Conservation (phyloP, 2,113 vertebrate genomes). For the Blennius ocellaris region DNA sequence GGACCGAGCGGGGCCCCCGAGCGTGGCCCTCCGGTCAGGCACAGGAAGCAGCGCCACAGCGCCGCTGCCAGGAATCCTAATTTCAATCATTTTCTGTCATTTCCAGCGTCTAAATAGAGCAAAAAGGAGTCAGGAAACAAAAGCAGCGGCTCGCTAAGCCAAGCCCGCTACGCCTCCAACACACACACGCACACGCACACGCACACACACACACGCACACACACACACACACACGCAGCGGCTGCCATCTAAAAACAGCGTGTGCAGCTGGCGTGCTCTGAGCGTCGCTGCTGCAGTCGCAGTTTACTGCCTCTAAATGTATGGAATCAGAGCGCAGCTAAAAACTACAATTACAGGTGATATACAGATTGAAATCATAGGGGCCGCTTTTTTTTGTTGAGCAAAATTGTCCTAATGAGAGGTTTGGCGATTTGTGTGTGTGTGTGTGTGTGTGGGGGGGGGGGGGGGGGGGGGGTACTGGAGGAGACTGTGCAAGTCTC, state of each 20-base stretch:
- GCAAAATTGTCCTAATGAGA: conserved; percentile 99
- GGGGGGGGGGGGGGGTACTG: conserved; percentile 80
- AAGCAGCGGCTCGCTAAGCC: conserved; percentile 84
- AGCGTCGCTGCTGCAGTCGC: conserved; percentile 90
- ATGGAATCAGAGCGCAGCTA: conserved; percentile 99
- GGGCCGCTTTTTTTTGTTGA: conserved; percentile 93
- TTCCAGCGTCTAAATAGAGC: conserved; percentile 95
- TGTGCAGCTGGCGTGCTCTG: conserved; percentile 96
- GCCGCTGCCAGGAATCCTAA: conserved; percentile 87
- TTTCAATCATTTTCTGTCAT: conserved; percentile 96
- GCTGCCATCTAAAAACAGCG: conserved; percentile 94
- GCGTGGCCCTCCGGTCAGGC: conserved; percentile 73
- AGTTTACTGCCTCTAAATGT: conserved; percentile 95
- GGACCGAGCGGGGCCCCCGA: conserved; percentile 41
- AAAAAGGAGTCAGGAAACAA: conserved; percentile 90
- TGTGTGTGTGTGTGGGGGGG: too few species aligned
- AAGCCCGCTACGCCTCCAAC: conserved; percentile 44
- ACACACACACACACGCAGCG: conserved; percentile 35
- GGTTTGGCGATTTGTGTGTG: conserved; percentile 87
- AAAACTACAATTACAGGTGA: conserved; percentile 99
- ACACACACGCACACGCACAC: conserved; percentile 10
- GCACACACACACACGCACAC: conserved; percentile 14
- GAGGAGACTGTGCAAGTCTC: conserved; percentile 89
- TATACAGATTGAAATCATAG: conserved; percentile 99
- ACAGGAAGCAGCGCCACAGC: conserved; percentile 90